Percentiles rank a stretch among this genome's conserved stretches.
phyloP scores from a whole-genome alignment of 2,888 invertebrate species.

The Ctena decussata region DNA sequence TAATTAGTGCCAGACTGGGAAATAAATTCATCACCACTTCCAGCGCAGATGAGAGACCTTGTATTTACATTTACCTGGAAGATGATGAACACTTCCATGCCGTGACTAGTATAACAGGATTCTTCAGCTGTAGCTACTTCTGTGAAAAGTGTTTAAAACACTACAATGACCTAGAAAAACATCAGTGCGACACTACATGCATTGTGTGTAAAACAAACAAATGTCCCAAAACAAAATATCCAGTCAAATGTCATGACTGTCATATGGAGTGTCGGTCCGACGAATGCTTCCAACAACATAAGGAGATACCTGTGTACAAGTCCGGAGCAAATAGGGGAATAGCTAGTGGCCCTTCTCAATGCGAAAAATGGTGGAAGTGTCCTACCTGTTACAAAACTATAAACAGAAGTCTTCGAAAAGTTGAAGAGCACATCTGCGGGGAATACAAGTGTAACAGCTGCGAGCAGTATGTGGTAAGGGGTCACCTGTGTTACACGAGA shows the following conservation, averaged over 20 bases:
- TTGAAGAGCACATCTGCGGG: slow-evolving; percentile 30
- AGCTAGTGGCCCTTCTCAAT: slow-evolving; percentile 21
- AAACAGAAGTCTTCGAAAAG: neutral
- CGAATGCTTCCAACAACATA: no score
- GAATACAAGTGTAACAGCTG: slow-evolving; percentile 29
- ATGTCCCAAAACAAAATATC: slow-evolving; percentile 19
- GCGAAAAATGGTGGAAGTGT: slow-evolving; percentile 44
- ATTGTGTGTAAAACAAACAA: slow-evolving; percentile 27
- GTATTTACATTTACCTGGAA: no score
- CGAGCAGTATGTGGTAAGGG: slow-evolving; percentile 22
- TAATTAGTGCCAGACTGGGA: slow-evolving; percentile 50
- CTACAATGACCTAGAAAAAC: no score
- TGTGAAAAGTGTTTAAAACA: slow-evolving; percentile 12
- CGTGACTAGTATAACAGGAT: no score
- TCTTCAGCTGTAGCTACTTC: slow-evolving; percentile 37
- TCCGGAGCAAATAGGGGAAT: slow-evolving; percentile 20
- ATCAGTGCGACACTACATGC: no score
- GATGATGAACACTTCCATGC: no score
- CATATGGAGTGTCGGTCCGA: slow-evolving; percentile 38
- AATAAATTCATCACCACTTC: slow-evolving; percentile 50
- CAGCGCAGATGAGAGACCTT: no score
- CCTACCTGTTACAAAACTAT: slow-evolving; percentile 26
- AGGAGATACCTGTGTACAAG: slow-evolving; percentile 11
- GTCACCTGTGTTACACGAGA: slow-evolving; percentile 34
- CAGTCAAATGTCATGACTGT: slow-evolving; percentile 23